Percentiles rank a stretch among this genome's conserved stretches.
Conservation (phyloP, 2,888 invertebrate genomes). For the Epistrophe eligans region DNA sequence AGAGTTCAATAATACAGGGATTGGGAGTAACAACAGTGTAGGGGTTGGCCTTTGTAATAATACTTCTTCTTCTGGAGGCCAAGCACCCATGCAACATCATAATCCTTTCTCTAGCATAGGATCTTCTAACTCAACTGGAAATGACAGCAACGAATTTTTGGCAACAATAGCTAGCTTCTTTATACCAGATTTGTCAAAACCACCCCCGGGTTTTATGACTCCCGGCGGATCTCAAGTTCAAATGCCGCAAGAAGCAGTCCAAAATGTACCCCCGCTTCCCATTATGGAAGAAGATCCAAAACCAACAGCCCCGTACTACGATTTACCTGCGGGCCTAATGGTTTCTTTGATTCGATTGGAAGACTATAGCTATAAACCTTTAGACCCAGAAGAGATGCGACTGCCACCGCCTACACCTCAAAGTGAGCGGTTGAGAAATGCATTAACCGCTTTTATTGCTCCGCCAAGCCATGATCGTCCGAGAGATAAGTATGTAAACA, state of each 20-base stretch:
- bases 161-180: conserved; percentile 85
- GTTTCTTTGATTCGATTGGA: conserved; percentile 97
- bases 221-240: conserved; percentile 68
- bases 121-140: conserved; percentile 30
- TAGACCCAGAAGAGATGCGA: conserved; percentile 95
- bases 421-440: conserved; percentile 95
- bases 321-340: conserved; percentile 98
- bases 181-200: conserved; percentile 93
- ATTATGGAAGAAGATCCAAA: conserved; percentile 89
- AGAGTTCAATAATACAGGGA: conserved; percentile 51
- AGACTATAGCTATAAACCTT: conserved; percentile 94
- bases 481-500: conserved; percentile 90
- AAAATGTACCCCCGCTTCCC: conserved; percentile 74
- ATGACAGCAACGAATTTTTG: conserved; percentile 80
- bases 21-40: conserved; percentile 84
- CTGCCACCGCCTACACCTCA: conserved; percentile 98
- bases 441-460: conserved; percentile 98
- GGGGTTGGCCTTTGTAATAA: conserved; percentile 83
- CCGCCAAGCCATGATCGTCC: conserved; percentile 97
- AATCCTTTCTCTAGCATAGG: conserved; percentile 55
- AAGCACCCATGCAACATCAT: conserved; percentile 59
- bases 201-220: conserved; percentile 91
- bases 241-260: conserved; percentile 41
- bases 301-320: conserved; percentile 97
- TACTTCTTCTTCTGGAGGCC: conserved; percentile 70